phyloP scores from a whole-genome alignment of 2,888 invertebrate species.

The Hypselothyrea guttata region DNA sequence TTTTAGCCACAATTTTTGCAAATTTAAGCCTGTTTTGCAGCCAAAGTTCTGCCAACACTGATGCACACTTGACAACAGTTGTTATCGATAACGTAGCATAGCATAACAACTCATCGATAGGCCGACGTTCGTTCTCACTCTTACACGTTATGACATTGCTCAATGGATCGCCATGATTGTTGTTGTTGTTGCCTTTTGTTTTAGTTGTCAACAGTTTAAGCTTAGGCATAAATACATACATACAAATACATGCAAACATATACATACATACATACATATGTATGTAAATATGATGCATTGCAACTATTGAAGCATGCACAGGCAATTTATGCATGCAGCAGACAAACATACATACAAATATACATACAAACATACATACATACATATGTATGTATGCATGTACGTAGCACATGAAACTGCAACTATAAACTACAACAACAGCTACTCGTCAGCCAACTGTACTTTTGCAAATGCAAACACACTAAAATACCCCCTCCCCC shows the following conservation, averaged over 20 bases:
- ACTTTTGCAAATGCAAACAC: conserved; percentile 48
- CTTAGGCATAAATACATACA: conserved; percentile 55
- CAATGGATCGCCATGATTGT: neutral
- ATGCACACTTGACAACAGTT: too few relatives aligned
- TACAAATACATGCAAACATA: conserved; percentile 6
- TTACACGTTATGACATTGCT: conserved; percentile 14
- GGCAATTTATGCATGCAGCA: conserved; percentile 65
- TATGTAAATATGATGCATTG: conserved; percentile 50
- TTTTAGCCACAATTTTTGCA: too few relatives aligned
- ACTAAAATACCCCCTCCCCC: conserved; percentile 4
- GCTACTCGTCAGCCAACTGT: conserved; percentile 56
- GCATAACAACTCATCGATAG: too few relatives aligned
- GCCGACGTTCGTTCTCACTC: conserved; percentile 12
- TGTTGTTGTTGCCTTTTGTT: conserved; percentile 51
- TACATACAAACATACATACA: conserved; percentile 10
- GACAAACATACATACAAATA: conserved; percentile 20
- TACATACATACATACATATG: conserved; percentile 1
- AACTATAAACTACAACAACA: conserved; percentile 69
- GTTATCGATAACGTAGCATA: too few relatives aligned
- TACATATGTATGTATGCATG: too few relatives aligned
- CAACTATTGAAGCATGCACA: conserved; percentile 76
- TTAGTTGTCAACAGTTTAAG: conserved; percentile 67
- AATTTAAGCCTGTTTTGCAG: too few relatives aligned
- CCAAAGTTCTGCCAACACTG: too few relatives aligned
- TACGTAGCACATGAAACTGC: too few relatives aligned